Evolutionary conservation across 1,140 invertebrate genomes (phyloP).

Genomic region (Dicyema japonicum): DNA sequence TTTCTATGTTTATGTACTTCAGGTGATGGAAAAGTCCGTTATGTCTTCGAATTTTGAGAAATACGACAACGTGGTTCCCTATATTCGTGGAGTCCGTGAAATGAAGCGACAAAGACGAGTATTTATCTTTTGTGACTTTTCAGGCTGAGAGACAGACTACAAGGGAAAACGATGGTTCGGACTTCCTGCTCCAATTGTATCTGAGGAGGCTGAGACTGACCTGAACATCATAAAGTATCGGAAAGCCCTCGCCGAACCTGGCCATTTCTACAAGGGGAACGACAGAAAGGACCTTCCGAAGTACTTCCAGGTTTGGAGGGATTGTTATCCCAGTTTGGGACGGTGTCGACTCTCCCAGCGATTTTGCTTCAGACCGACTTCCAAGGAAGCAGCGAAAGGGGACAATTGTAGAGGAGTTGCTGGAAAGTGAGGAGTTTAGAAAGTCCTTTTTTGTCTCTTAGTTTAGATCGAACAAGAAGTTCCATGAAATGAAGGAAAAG

Average conservation of each 20-base stretch:
- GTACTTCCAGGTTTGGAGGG: slow-evolving; percentile 42
- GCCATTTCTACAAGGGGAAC: slow-evolving; percentile 66
- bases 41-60: slow-evolving; percentile 32
- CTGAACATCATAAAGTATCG: slow-evolving; percentile 57
- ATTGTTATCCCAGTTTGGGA: slow-evolving; percentile 19
- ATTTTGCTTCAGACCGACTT: slow-evolving; percentile 31
- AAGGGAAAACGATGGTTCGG: slow-evolving; percentile 55
- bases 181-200: slow-evolving; percentile 47
- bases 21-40: slow-evolving; percentile 26
- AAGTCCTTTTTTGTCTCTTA: too few relatives aligned
- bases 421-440: slow-evolving; percentile 50
- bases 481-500: too few relatives aligned
- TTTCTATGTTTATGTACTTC: too few relatives aligned
- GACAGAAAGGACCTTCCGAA: slow-evolving; percentile 46
- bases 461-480: too few relatives aligned
- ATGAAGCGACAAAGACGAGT: slow-evolving; percentile 28
- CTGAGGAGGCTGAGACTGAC: slow-evolving; percentile 48
- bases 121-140: slow-evolving; percentile 8
- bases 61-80: slow-evolving; percentile 26
- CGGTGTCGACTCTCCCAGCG: slow-evolving; percentile 21
- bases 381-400: slow-evolving; percentile 49
- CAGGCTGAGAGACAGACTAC: slow-evolving; percentile 30
- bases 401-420: slow-evolving; percentile 57
- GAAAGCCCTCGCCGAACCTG: slow-evolving; percentile 52
- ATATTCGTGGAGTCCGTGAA: slow-evolving; percentile 26